Base-by-base conservation (phyloP, 64 coral and sea anemone genomes). In the Anthopleura sola region DNA sequence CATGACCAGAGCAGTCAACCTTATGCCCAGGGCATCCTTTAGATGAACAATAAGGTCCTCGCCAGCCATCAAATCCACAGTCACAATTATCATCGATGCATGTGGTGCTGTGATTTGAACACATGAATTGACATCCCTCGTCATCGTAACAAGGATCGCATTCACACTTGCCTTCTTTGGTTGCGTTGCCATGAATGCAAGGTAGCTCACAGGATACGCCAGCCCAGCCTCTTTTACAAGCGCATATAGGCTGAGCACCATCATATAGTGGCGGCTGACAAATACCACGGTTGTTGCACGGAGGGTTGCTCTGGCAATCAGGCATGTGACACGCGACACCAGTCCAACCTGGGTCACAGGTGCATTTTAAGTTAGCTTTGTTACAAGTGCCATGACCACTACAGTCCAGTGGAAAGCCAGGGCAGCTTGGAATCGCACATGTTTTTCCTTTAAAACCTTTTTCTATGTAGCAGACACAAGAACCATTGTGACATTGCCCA, bases 21-120 rank as follows among this genome's bases (percentile, higher is more conserved):
- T 85, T 81, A 48, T 88, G 87, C 13, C 95, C 95, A 76, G 95
- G 95, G 55, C 95, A 98, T 49, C 95, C 81, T 85, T 88, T 75
- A 17, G 24, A 56, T 39, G 93, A 88, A 50, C 91, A 98, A 55
- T 84, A 87, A 32, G 83, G 34, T 66, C 95, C 95, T 21, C 95
- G 84, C 95, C 95, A 93, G n/a, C 95, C 95, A 39, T 91, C 84
- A 50, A 93, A 98, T 31, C 95, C 95, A 93, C 95, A 98, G 29
- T 98, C 91, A 86, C 95, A 98, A 24, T 88, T 68, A 0, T 53
- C 83, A n/a, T 93, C 78, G 17, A 91, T 36, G 78, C 95, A 98
- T 33, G 51, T 60, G 24, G 56, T 78, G 60, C 91, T 93, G 32
- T 88, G 91, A 78, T 93, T 93, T 13, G 95, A 98, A 40, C 95